phyloP scores from a whole-genome alignment of 1,140 invertebrate genomes.

The Cardiocondyla obscurior region DNA sequence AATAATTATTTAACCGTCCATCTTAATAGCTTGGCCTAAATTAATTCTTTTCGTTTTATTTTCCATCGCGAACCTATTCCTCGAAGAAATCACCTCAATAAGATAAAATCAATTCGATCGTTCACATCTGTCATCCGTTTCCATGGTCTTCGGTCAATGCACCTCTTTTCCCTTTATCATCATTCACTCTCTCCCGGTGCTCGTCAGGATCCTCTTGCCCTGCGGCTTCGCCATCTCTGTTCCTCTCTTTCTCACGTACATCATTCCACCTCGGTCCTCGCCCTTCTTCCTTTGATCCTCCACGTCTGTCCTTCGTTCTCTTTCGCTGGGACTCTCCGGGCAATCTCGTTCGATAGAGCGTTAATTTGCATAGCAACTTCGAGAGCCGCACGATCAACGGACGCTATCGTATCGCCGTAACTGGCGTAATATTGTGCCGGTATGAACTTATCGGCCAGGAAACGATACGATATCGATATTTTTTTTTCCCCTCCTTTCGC shows the following conservation, averaged over 20 bases:
- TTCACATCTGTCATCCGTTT: slow-evolving; percentile 36
- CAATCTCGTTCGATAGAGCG: slow-evolving; percentile 70
- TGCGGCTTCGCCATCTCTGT: slow-evolving; percentile 10
- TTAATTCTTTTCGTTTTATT: background rate
- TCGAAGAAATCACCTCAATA: slow-evolving; percentile 20
- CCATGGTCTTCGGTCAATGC: slow-evolving; percentile 11
- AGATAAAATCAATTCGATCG: slow-evolving; percentile 50
- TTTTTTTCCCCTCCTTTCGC: slow-evolving; percentile 33
- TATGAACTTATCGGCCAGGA: slow-evolving; percentile 61
- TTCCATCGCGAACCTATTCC: background rate
- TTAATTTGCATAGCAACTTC: slow-evolving; percentile 72
- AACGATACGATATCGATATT: slow-evolving; percentile 57
- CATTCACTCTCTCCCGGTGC: slow-evolving; percentile 18
- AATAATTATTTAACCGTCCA: background rate
- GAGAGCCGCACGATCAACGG: slow-evolving; percentile 63
- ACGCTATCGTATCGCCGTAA: slow-evolving; percentile 64
- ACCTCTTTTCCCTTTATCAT: slow-evolving; percentile 48
- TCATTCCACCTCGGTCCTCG: slow-evolving; percentile 4
- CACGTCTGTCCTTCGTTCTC: slow-evolving; percentile 21
- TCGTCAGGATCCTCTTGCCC: background rate
- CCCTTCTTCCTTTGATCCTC: background rate
- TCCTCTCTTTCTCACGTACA: background rate
- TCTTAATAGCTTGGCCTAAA: background rate
- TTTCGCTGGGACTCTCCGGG: slow-evolving; percentile 40
- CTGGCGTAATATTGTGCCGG: slow-evolving; percentile 60